These are phyloP conservation scores for Hestina assimilis DNA, from an alignment of 1,140 invertebrate species.

Conservation along the genomic window DNA sequence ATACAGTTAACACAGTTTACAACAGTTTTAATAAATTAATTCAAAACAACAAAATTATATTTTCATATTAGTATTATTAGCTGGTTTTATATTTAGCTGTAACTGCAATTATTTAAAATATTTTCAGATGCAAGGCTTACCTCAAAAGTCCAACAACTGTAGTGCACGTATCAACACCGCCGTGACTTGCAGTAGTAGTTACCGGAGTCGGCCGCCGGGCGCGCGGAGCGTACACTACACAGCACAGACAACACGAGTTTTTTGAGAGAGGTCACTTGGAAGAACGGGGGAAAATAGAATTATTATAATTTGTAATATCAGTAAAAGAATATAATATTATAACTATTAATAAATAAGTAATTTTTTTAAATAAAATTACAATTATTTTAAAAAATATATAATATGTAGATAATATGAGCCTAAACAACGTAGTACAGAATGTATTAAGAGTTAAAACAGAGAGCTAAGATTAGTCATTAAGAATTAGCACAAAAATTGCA, in stretches of 20 bases:
- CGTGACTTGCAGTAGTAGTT: conserved; percentile 57
- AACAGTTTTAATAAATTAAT: too few relatives aligned
- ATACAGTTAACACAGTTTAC: too few relatives aligned
- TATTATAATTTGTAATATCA: conserved; percentile 4
- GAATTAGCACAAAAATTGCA: too few relatives aligned
- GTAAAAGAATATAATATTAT: not conserved
- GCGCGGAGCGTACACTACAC: conserved; percentile 39
- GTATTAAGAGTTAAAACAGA: too few relatives aligned
- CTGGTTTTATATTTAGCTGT: not conserved
- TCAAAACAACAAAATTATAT: too few relatives aligned
- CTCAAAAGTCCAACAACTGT: conserved; percentile 73
- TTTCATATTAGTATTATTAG: not conserved
- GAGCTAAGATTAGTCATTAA: too few relatives aligned
- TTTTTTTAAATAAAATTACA: not conserved
- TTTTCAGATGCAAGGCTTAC: conserved; percentile 67
- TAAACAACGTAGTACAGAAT: too few relatives aligned
- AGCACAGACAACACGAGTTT: conserved; percentile 41
- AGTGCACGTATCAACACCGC: conserved; percentile 58
- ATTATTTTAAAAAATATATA: too few relatives aligned
- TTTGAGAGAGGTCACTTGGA: conserved; percentile 41
- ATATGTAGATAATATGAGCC: too few relatives aligned
- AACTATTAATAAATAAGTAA: not conserved
- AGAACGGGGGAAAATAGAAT: conserved; percentile 31
- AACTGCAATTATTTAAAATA: not conserved
- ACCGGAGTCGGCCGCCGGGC: conserved; percentile 30